A percentile compares a stretch with the other conserved stretches of the same genome.
Conservation (phyloP, 1,140 invertebrate species). For the Carposina sasakii region DNA sequence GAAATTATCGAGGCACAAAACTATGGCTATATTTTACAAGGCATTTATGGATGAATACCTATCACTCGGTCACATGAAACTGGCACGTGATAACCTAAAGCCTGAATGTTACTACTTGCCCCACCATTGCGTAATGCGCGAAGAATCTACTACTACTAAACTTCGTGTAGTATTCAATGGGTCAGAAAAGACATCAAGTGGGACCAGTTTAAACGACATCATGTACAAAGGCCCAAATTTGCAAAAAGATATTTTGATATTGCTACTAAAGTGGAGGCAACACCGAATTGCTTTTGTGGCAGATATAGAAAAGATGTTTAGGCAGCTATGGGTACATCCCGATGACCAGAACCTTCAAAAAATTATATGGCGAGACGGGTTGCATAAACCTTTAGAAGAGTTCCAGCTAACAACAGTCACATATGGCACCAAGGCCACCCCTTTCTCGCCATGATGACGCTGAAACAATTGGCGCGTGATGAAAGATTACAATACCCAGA, state of each 20-base stretch:
- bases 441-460: conserved; percentile 2
- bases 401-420: not conserved
- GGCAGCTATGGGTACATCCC: no score
- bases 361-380: not conserved
- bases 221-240: not conserved
- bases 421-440: not conserved
- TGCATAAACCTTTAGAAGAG: not conserved
- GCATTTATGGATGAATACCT: conserved; percentile 11
- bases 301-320: no score
- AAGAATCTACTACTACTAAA: not conserved
- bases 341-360: no score
- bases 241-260: not conserved
- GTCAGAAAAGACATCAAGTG: not conserved
- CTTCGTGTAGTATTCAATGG: not conserved
- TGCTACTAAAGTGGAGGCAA: not conserved
- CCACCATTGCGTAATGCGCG: not conserved
- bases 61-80: conserved; percentile 6
- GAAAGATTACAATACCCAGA: not conserved
- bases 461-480: not conserved
- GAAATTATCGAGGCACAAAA: not conserved
- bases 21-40: conserved; percentile 1
- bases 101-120: not conserved
- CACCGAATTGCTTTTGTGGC: not conserved
- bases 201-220: not conserved
- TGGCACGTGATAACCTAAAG: not conserved